Percentiles rank a stretch among this genome's conserved stretches.
Conservation (phyloP, 2,113 vertebrate genomes). For the Brachyhypopomus occidentalis region DNA sequence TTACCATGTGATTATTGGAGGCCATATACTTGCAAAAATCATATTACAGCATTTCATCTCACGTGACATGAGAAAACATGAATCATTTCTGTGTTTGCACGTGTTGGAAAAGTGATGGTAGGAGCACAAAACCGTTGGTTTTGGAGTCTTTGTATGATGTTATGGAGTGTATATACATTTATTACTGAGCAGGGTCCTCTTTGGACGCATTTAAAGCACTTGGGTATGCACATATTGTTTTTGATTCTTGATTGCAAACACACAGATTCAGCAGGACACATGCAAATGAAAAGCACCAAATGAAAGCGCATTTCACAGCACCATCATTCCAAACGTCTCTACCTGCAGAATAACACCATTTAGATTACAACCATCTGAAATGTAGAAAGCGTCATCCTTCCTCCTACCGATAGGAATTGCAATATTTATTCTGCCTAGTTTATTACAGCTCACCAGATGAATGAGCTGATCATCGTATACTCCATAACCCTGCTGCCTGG, state of each 20-base stretch:
- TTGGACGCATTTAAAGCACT: slow-evolving; percentile 4
- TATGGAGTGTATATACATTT: not conserved
- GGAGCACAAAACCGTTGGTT: not conserved
- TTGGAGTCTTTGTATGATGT: not conserved
- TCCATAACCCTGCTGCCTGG: slow-evolving; percentile 66
- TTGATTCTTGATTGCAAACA: slow-evolving; percentile 21
- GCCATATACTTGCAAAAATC: too few species aligned
- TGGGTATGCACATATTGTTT: not conserved
- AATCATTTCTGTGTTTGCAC: not conserved
- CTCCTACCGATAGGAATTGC: slow-evolving; percentile 73
- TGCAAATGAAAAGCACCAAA: slow-evolving; percentile 19
- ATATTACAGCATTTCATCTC: too few species aligned
- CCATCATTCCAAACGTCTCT: slow-evolving; percentile 48
- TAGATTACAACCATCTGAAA: slow-evolving; percentile 65
- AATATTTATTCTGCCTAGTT: slow-evolving; percentile 73
- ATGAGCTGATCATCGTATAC: slow-evolving; percentile 71
- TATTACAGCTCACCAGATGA: slow-evolving; percentile 73
- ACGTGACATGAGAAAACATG: not conserved
- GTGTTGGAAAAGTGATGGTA: not conserved
- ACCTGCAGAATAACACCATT: slow-evolving; percentile 61
- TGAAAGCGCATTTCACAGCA: slow-evolving; percentile 30
- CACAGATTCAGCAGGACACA: slow-evolving; percentile 31
- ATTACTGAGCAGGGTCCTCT: not conserved
- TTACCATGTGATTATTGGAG: too few species aligned
- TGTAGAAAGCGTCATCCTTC: slow-evolving; percentile 60